phyloP scores from a whole-genome alignment of 2,888 invertebrate genomes.

The Agriopis leucophaearia region DNA sequence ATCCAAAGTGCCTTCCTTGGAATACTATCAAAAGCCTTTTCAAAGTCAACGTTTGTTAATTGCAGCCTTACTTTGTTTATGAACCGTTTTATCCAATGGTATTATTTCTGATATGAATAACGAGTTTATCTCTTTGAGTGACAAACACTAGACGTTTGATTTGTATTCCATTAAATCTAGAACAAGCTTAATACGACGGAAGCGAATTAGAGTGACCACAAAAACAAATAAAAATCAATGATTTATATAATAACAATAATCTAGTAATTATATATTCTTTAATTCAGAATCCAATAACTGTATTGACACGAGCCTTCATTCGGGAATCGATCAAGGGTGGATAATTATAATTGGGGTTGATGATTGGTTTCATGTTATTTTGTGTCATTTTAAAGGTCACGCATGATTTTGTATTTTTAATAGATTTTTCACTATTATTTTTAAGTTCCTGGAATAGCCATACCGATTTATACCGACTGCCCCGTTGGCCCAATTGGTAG shows the following conservation, averaged over 20 bases:
- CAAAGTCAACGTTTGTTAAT: too few species aligned
- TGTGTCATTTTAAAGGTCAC: constrained; percentile 30
- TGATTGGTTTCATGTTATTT: constrained; percentile 34
- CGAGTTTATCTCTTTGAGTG: too few species aligned
- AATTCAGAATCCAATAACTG: constrained; percentile 28
- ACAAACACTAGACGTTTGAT: too few species aligned
- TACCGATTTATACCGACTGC: too few species aligned
- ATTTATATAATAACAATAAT: not conserved
- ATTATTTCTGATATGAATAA: too few species aligned
- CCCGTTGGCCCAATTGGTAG: too few species aligned
- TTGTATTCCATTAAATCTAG: too few species aligned
- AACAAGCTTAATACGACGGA: too few species aligned
- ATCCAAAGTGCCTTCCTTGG: too few species aligned
- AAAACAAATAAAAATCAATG: not conserved
- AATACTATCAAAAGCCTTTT: too few species aligned
- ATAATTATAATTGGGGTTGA: constrained; percentile 42
- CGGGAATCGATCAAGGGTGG: constrained; percentile 53
- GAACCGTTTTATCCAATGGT: too few species aligned
- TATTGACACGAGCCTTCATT: constrained; percentile 38
- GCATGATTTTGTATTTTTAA: constrained; percentile 20
- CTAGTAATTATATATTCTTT: constrained; percentile 10
- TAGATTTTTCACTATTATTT: not conserved
- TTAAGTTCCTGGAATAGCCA: not conserved
- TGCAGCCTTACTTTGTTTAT: too few species aligned
- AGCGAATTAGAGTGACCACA: not conserved